Evolutionary conservation across 1,140 invertebrate genomes (phyloP).

Genomic region (Epicauta chinensis): DNA sequence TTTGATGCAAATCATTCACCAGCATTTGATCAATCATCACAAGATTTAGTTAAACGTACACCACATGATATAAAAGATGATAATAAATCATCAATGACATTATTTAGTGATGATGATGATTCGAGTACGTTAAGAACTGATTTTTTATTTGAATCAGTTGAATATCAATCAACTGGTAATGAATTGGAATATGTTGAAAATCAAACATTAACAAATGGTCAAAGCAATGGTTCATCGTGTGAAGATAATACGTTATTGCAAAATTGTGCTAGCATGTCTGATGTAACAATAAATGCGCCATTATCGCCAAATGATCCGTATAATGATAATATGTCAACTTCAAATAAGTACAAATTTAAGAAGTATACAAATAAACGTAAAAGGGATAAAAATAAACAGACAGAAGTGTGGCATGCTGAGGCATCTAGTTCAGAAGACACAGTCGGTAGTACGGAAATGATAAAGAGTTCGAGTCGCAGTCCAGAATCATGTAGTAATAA

Average conservation of each 20-base stretch:
- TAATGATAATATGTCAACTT: constrained; percentile 25
- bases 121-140: constrained; percentile 34
- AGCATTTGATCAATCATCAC: constrained; percentile 38
- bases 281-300: constrained; percentile 40
- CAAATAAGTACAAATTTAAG: constrained; percentile 41
- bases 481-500: constrained; percentile 23
- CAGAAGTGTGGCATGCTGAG: constrained; percentile 26
- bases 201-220: constrained; percentile 30
- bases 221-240: constrained; percentile 31
- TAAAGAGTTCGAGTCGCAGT: constrained; percentile 19
- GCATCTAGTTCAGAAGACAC: constrained; percentile 39
- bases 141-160: constrained; percentile 36
- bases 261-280: constrained; percentile 39
- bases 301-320: constrained; percentile 32
- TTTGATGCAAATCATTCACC: constrained; percentile 50
- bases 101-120: constrained; percentile 41
- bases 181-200: constrained; percentile 26
- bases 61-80: constrained; percentile 10
- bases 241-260: constrained; percentile 39
- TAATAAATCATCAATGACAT: constrained; percentile 23
- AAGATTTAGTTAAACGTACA: constrained; percentile 31
- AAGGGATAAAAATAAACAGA: constrained; percentile 24
- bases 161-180: constrained; percentile 30
- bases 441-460: constrained; percentile 29
- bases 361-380: constrained; percentile 41